phyloP scores from a whole-genome alignment of 2,888 invertebrate species.

The Drosophila hamatofila region DNA sequence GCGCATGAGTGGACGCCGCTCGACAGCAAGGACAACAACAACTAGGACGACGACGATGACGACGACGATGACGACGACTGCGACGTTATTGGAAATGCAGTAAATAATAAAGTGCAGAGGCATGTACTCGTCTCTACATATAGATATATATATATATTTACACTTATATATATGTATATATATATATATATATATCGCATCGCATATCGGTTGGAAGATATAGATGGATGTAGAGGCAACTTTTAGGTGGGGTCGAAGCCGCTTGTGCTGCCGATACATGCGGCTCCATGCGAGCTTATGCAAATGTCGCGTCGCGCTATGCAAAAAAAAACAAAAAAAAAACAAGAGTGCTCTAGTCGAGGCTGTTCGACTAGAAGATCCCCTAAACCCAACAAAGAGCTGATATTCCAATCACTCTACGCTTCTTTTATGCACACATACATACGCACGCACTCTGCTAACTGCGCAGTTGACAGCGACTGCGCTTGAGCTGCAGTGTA shows the following conservation, averaged over 20 bases:
- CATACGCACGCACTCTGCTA: too few species aligned
- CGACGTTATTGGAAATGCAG: conserved; percentile 71
- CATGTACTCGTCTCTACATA: conserved; percentile 35
- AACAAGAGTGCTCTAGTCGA: too few species aligned
- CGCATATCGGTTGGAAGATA: conserved; percentile 47
- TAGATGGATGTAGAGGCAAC: conserved; percentile 24
- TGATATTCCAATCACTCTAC: too few species aligned
- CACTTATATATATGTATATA: conserved; percentile 13
- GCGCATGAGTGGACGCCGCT: conserved; percentile 71
- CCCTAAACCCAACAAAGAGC: too few species aligned
- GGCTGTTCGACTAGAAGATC: too few species aligned
- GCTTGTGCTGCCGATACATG: conserved; percentile 33
- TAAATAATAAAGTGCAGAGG: conserved; percentile 69
- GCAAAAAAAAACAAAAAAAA: conserved; percentile 33
- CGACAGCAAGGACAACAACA: conserved; percentile 44
- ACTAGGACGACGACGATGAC: conserved; percentile 4
- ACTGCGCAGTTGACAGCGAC: too few species aligned
- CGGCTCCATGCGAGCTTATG: conserved; percentile 71
- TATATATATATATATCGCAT: conserved; percentile 23
- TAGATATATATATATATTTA: conserved; percentile 16
- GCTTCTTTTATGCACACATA: too few species aligned
- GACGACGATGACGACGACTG: neutral
- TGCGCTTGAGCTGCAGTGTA: too few species aligned
- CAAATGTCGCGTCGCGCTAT: conserved; percentile 71
- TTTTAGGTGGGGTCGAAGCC: neutral